A percentile compares a stretch with the other conserved stretches of the same genome.
Evolutionary conservation across 2,797 vertebrate genomes (phyloP).

Genomic region (Pseudotriccus pelzelni): DNA sequence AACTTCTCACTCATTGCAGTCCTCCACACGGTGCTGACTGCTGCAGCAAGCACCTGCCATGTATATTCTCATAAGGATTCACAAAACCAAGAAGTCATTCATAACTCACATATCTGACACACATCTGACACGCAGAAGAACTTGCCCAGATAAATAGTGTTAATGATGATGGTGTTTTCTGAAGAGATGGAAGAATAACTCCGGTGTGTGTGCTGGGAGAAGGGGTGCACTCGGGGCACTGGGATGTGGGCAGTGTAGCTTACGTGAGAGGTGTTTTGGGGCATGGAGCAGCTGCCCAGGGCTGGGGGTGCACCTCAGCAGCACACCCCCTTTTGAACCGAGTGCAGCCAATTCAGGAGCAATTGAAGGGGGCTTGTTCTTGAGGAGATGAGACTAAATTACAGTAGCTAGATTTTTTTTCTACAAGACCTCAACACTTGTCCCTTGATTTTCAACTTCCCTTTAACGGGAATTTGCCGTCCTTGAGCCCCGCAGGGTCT

Average conservation of each 20-base stretch:
- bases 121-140: neutral
- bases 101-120: neutral
- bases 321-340: neutral
- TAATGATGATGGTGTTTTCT: neutral
- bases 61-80: neutral
- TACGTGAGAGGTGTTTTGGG: neutral
- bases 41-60: neutral
- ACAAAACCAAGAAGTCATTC: neutral
- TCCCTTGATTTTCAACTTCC: neutral
- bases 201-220: fast-evolving
- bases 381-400: neutral
- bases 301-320: neutral
- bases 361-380: neutral
- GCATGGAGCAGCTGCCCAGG: neutral
- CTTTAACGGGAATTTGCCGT: neutral
- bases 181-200: neutral
- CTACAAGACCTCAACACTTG: neutral
- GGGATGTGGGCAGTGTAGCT: neutral
- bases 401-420: neutral
- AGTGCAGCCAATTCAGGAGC: neutral
- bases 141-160: fast-evolving
- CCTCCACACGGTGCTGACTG: neutral
- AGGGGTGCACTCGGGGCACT: neutral
- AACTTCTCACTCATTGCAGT: neutral
- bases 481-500: fast-evolving